Conservation (phyloP, 2,888 invertebrate genomes). For the Chelonus formosanus region DNA sequence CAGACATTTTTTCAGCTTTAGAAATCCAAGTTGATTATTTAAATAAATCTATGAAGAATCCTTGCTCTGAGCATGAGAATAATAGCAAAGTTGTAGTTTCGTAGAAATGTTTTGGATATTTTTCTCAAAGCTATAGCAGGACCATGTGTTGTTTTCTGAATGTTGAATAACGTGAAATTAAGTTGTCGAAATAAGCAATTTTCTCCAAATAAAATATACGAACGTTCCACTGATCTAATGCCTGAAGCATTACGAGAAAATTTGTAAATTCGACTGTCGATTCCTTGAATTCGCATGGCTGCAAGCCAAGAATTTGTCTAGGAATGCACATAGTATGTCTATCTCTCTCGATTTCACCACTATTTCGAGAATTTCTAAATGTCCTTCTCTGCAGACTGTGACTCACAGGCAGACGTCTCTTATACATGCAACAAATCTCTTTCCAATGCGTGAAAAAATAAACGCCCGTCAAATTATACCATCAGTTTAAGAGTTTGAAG, state of each 20-base stretch:
- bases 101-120: no score
- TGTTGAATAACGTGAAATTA: background rate
- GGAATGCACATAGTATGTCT: constrained; percentile 9
- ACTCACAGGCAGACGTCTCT: constrained; percentile 6
- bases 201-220: background rate
- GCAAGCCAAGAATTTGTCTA: constrained; percentile 26
- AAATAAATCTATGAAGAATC: no score
- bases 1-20: no score
- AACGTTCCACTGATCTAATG: constrained; percentile 12
- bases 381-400: constrained; percentile 16
- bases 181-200: background rate
- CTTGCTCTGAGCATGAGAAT: no score
- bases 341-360: background rate
- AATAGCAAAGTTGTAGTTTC: no score
- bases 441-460: no score
- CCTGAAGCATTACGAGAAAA: constrained; percentile 21
- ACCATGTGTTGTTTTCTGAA: no score
- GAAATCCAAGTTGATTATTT: no score
- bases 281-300: constrained; percentile 19
- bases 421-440: background rate
- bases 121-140: no score
- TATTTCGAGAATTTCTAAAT: constrained; percentile 28
- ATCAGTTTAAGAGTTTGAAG: no score
- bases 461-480: no score
- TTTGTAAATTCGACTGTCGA: constrained; percentile 24